Evolutionary conservation across 1,140 invertebrate genomes (phyloP), one percentile per base, ranked within the genome.

Genomic region (Anoplophora glabripennis): DNA sequence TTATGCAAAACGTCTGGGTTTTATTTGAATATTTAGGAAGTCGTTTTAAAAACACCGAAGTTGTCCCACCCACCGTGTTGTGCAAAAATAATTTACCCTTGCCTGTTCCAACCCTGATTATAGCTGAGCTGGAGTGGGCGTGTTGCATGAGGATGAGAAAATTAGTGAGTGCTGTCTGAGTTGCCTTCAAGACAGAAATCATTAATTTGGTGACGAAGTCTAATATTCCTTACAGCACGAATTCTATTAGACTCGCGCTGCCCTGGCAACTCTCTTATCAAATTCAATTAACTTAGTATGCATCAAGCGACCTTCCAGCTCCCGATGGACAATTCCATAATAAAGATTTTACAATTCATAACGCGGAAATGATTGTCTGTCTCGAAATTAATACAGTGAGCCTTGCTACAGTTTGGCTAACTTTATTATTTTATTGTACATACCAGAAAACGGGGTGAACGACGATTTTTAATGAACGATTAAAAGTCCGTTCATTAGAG

Each of bases 121-220:
- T 28, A 5, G 21, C 21, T 5, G 21, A 28, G 21, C 21, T 28
- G 21, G 21, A 28, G 21, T 28, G 21, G 21, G 21, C 21, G 21
- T 28, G 21, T 28, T 36, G 53, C 49, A 33, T 18, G 33, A 34
- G 49, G 49, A 53, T 14, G 15, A 28, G 41, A 45, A 47, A 56
- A 56, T 56, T 56, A 47, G 41, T 38, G 42, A 44, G 34, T 15
- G 52, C 52, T 18, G 36, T 17, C 53, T 52, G 61, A 59, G 59
- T 59, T 51, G 61, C 38, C 61, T 57, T 56, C 57, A 64, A 64
- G 62, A 60, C 57, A 64, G 62, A 60, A 64, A 60, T 60, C 62
- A 64, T 64, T 64, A 64, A 64, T 64, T 55, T 57, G 52, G 57
- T 57, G 62, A 64, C 57, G 57, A 49, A 42, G 52, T 64, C 62